phyloP scores from a whole-genome alignment of 2,113 vertebrate species.

The Nycticryphes semicollaris region DNA sequence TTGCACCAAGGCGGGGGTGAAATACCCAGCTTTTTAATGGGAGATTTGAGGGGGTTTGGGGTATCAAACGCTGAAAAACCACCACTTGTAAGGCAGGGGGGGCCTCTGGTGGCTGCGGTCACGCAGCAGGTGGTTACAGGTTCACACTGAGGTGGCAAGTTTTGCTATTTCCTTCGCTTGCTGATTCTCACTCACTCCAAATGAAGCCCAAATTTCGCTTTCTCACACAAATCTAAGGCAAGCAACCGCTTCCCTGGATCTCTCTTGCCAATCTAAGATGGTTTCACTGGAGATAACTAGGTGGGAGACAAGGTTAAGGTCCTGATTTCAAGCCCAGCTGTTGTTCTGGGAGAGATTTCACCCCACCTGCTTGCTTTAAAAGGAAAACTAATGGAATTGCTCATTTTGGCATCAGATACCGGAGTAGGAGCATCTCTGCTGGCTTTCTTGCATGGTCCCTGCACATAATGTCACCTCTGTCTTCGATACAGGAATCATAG shows the following conservation, averaged over 20 bases:
- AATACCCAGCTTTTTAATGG: accelerated
- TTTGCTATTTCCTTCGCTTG: accelerated
- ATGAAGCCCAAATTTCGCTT: neutral
- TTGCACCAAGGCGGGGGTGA: too few relatives aligned
- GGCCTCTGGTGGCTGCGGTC: neutral
- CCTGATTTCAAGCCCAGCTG: neutral
- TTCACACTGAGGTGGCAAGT: accelerated
- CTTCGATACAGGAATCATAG: neutral
- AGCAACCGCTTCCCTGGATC: accelerated
- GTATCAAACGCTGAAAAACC: accelerated
- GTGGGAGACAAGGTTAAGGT: neutral
- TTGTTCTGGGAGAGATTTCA: neutral
- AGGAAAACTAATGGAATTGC: neutral
- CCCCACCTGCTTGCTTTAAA: neutral
- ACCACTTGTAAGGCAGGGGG: neutral
- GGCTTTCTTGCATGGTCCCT: neutral
- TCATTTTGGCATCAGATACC: neutral
- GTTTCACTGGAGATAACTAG: accelerated
- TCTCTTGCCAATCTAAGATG: accelerated
- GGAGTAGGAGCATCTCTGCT: neutral
- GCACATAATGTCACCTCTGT: neutral
- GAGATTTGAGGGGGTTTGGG: accelerated
- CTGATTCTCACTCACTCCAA: accelerated
- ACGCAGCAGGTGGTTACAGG: accelerated
- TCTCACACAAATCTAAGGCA: too few relatives aligned